A percentile compares a stretch with the other conserved stretches of the same genome.
These are phyloP conservation scores for Agrochola circellaris DNA, from an alignment of 2,888 invertebrate species.

Conservation along the genomic window DNA sequence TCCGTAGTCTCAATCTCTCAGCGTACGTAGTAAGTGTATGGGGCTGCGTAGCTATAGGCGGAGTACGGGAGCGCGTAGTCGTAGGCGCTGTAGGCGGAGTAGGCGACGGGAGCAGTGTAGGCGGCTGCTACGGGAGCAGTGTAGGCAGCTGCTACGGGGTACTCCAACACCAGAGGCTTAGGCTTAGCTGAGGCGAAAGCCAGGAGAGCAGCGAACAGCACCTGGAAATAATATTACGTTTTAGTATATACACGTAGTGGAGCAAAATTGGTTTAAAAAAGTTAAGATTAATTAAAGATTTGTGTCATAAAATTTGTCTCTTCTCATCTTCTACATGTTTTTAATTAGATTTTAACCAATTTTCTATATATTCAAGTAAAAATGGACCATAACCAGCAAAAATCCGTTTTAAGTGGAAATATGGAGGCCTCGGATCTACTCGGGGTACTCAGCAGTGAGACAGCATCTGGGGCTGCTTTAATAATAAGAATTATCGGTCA, in stretches of 20 bases:
- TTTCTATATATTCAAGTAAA: not conserved
- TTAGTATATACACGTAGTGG: not conserved
- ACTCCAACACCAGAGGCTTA: constrained; percentile 84
- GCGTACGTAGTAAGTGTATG: constrained; percentile 84
- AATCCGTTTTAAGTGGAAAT: not conserved
- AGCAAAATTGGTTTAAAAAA: not conserved
- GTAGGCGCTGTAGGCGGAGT: constrained; percentile 80
- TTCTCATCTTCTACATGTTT: not conserved
- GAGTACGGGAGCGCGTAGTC: constrained; percentile 80
- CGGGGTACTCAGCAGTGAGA: not conserved
- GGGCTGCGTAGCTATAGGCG: constrained; percentile 80
- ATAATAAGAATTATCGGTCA: not conserved
- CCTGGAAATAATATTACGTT: constrained; percentile 69
- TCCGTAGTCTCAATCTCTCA: constrained; percentile 59
- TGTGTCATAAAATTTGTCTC: too few species aligned
- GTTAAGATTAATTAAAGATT: not conserved
- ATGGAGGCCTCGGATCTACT: not conserved
- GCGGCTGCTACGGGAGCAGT: constrained; percentile 87
- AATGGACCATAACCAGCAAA: not conserved
- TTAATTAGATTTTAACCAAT: not conserved
- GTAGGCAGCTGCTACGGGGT: constrained; percentile 81
- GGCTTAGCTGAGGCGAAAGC: constrained; percentile 90
- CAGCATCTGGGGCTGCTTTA: not conserved
- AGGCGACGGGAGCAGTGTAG: constrained; percentile 88
- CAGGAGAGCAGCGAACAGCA: constrained; percentile 88